A percentile compares a stretch with the other conserved stretches of the same genome.
Evolutionary conservation across 2,888 invertebrate genomes (phyloP).

Genomic region (Amphipoea lucens): DNA sequence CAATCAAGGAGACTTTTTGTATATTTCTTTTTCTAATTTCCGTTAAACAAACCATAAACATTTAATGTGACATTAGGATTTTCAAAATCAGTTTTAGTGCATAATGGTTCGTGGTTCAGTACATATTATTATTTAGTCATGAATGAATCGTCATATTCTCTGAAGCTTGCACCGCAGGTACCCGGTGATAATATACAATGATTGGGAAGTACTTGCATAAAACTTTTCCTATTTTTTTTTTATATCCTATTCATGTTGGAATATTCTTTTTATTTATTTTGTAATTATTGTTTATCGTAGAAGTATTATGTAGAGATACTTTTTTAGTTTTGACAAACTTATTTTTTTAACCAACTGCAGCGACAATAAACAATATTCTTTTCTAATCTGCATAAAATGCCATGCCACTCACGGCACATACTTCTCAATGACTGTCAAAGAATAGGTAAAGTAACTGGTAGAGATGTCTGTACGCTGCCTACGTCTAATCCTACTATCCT

Average conservation of each 20-base stretch:
- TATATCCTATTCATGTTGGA: not conserved
- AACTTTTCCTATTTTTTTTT: no score
- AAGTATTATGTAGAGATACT: not conserved
- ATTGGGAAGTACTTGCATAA: not conserved
- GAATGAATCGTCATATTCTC: not conserved
- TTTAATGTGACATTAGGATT: constrained; percentile 26
- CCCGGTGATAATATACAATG: not conserved
- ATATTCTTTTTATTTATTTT: not conserved
- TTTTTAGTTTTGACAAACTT: not conserved
- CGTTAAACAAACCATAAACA: constrained; percentile 32
- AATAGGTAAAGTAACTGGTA: no score
- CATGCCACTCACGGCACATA: no score
- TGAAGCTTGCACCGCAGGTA: no score
- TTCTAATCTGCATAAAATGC: no score
- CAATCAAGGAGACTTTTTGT: not conserved
- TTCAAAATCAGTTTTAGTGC: constrained; percentile 12
- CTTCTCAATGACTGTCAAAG: no score
- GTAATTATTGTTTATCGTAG: not conserved
- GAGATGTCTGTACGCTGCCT: not conserved
- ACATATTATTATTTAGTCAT: not conserved
- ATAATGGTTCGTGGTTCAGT: constrained; percentile 15
- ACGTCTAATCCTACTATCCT: no score
- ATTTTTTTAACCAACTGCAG: no score
- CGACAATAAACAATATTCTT: no score
- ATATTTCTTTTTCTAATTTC: not conserved